Conservation (phyloP, 92 coral and sea anemone species). For the Porites evermanni region DNA sequence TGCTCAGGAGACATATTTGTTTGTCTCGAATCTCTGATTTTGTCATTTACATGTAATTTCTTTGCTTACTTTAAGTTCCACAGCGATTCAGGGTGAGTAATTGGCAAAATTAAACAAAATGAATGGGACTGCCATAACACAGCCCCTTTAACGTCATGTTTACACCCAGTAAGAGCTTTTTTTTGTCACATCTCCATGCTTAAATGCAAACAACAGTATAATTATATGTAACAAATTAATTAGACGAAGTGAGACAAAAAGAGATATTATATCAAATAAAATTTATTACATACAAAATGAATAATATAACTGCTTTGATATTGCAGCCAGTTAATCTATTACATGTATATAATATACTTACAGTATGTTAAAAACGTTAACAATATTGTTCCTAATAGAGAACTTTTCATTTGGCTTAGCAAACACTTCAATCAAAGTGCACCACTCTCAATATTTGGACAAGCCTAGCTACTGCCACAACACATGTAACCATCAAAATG, state of each 20-base stretch:
- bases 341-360: neutral
- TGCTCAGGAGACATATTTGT: too few relatives aligned
- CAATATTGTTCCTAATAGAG: neutral
- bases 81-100: too few relatives aligned
- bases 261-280: neutral
- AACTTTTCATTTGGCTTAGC: neutral
- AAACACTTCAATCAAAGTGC: neutral
- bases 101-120: too few relatives aligned
- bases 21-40: too few relatives aligned
- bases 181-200: too few relatives aligned
- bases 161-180: too few relatives aligned
- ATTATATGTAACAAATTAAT: neutral
- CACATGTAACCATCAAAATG: too few relatives aligned
- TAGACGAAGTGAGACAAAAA: neutral
- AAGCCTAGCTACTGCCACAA: too few relatives aligned
- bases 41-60: too few relatives aligned
- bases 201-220: neutral
- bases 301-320: slow-evolving; percentile 1
- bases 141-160: too few relatives aligned
- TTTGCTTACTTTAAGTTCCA: too few relatives aligned
- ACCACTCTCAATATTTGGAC: neutral
- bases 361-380: neutral
- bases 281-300: slow-evolving; percentile 17
- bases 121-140: too few relatives aligned
- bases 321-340: neutral